Percentiles rank a stretch among this genome's conserved stretches.
Evolutionary conservation across 2,797 vertebrate genomes (phyloP).

Genomic region (Cichlasoma orientale): DNA sequence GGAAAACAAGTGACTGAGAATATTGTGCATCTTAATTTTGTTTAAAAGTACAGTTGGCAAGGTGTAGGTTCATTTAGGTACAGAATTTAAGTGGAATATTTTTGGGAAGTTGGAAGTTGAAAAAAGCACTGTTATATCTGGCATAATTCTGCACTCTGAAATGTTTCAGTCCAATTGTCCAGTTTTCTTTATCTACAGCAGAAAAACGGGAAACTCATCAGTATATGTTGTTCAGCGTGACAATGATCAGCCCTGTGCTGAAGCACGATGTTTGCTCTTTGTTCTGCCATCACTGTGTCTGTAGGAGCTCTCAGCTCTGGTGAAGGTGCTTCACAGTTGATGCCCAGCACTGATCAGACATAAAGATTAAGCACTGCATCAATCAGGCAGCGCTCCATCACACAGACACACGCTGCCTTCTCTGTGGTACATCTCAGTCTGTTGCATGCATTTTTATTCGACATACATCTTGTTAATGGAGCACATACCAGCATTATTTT

Average conservation of each 20-base stretch:
- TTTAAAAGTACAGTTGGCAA: too few relatives aligned
- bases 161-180: not conserved
- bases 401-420: constrained; percentile 8
- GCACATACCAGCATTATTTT: not conserved
- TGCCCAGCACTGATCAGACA: constrained; percentile 40
- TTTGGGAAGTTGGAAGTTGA: not conserved
- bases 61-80: too few relatives aligned
- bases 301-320: not conserved
- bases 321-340: constrained; percentile 37
- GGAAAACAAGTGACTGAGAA: too few relatives aligned
- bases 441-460: constrained; percentile 15
- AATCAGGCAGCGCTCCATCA: constrained; percentile 50
- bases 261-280: constrained; percentile 11
- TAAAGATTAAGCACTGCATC: constrained; percentile 40
- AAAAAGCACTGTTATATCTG: fast-evolving
- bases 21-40: too few relatives aligned
- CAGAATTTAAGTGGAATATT: too few relatives aligned
- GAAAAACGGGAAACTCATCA: not conserved
- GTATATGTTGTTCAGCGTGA: not conserved
- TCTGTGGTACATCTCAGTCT: constrained; percentile 14
- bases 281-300: constrained; percentile 11
- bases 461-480: constrained; percentile 32
- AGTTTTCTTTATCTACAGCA: not conserved
- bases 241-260: not conserved
- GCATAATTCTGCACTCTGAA: not conserved